Base-by-base conservation (phyloP, 2,888 invertebrate genomes). In the Hipparchia semele region DNA sequence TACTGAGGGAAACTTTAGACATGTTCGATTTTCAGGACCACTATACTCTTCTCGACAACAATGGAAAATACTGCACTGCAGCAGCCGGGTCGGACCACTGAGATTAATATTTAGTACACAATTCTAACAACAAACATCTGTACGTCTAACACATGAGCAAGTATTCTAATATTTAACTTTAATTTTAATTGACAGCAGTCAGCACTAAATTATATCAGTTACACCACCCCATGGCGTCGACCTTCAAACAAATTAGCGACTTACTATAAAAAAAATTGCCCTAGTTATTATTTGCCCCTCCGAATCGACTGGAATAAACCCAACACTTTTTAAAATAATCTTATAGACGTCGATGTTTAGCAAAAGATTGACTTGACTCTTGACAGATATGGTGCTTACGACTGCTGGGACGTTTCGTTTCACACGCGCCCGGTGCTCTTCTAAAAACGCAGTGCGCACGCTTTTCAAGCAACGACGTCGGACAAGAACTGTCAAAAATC, bases 1-100 rank as follows among this genome's bases (percentile, higher is more conserved):
- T 94, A 80, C 88, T 93, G 74, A 94, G 86, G 79, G 94, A 94
- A 80, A 89, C 90, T 82, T 92, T 92, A 79, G 94, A 94, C 94
- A 94, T 94, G 79, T 86, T 88, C 79, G 79, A 62, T 49, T 70
- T 49, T 68, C 33, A 53, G 51, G 6, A 54, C 53, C 58, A 64
- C 65, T 64, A 10, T 23, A 45, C 53, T 70, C 67, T 66, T 61
- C 67, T 70, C 58, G 45, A 39, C 45, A 54, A 73, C 68, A 72
- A 61, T 66, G 71, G 62, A 72, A 75, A 73, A 68, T 71, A 76
- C 76, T 76, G 81, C 78, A 78, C 79, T 81, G 80, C 78, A 82
- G 82, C 79, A 86, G 84, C 84, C 82, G 79, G 84, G 82, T 80
- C 84, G 79, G 83, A 86, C 86, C 83, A 83, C 83, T 77, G 84